phyloP scores from a whole-genome alignment of 2,888 invertebrate species.

The Xylota segnis region DNA sequence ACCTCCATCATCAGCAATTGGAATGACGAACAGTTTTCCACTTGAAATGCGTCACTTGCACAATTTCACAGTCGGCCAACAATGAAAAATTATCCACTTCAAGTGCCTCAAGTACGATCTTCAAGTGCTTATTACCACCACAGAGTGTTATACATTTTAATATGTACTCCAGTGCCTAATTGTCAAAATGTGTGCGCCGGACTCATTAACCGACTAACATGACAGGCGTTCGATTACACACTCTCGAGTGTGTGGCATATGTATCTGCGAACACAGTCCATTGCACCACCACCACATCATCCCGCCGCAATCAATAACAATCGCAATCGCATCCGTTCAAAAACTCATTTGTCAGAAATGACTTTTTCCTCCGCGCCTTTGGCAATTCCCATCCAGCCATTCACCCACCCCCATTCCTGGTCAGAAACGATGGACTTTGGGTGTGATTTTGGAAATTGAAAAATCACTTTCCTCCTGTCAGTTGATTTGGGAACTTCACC shows the following conservation, averaged over 20 bases:
- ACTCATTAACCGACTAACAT: constrained; percentile 25
- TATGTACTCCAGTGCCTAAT: constrained; percentile 26
- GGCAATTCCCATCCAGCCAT: constrained; percentile 5
- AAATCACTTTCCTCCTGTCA: constrained; percentile 57
- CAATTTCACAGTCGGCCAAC: constrained; percentile 42
- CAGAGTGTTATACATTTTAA: not conserved
- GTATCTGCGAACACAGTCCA: not conserved
- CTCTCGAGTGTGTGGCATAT: constrained; percentile 28
- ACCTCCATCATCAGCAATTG: constrained; percentile 41
- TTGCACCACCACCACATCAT: not conserved
- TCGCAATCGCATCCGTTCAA: constrained; percentile 60
- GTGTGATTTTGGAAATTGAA: constrained; percentile 65
- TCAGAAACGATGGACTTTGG: constrained; percentile 16
- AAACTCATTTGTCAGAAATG: constrained; percentile 69
- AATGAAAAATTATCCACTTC: constrained; percentile 46
- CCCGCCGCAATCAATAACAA: constrained; percentile 44
- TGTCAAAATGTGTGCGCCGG: constrained; percentile 43
- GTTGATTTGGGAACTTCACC: constrained; percentile 54
- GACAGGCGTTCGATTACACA: constrained; percentile 58
- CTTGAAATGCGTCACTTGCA: constrained; percentile 60
- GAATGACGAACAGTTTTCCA: constrained; percentile 48
- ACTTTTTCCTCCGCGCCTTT: constrained; percentile 25
- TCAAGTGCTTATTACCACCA: constrained; percentile 19
- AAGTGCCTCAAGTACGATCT: constrained; percentile 5
- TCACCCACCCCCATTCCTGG: not conserved